Conservation (phyloP, 2,888 invertebrate species). For the Diplolepis rosae region DNA sequence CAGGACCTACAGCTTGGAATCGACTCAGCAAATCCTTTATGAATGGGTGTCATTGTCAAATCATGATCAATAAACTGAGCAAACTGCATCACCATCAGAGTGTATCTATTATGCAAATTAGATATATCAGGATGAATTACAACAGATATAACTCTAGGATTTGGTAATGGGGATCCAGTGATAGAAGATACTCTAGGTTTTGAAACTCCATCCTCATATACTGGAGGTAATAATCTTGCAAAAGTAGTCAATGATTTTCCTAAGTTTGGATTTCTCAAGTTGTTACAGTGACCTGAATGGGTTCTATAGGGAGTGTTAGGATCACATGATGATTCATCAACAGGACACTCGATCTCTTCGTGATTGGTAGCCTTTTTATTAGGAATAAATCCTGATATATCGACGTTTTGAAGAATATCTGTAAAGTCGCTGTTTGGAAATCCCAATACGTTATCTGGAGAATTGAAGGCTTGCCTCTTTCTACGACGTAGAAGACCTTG, state of each 20-base stretch:
- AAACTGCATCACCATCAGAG: slow-evolving; percentile 95
- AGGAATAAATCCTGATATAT: slow-evolving; percentile 82
- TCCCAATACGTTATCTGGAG: slow-evolving; percentile 75
- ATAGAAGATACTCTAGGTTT: slow-evolving; percentile 84
- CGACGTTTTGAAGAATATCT: slow-evolving; percentile 86
- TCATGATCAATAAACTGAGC: slow-evolving; percentile 97
- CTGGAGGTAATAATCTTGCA: slow-evolving; percentile 87
- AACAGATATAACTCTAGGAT: slow-evolving; percentile 89
- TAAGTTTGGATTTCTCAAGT: slow-evolving; percentile 86
- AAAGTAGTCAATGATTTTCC: slow-evolving; percentile 91
- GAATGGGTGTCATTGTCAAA: slow-evolving; percentile 94
- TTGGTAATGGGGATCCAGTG: slow-evolving; percentile 86
- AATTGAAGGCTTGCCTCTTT: slow-evolving; percentile 85
- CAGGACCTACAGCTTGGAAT: slow-evolving; percentile 93
- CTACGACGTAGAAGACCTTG: slow-evolving; percentile 77
- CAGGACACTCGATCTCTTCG: slow-evolving; percentile 83
- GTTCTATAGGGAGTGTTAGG: slow-evolving; percentile 82
- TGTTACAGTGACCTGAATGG: slow-evolving; percentile 91
- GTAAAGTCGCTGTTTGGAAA: slow-evolving; percentile 81
- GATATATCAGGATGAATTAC: slow-evolving; percentile 94
- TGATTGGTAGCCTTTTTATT: slow-evolving; percentile 78
- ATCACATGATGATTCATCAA: slow-evolving; percentile 82
- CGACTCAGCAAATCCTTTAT: slow-evolving; percentile 92
- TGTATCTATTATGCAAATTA: slow-evolving; percentile 90
- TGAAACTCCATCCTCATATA: slow-evolving; percentile 92